phyloP scores from a whole-genome alignment of 2,113 vertebrate species.

The Sturnira hondurensis region DNA sequence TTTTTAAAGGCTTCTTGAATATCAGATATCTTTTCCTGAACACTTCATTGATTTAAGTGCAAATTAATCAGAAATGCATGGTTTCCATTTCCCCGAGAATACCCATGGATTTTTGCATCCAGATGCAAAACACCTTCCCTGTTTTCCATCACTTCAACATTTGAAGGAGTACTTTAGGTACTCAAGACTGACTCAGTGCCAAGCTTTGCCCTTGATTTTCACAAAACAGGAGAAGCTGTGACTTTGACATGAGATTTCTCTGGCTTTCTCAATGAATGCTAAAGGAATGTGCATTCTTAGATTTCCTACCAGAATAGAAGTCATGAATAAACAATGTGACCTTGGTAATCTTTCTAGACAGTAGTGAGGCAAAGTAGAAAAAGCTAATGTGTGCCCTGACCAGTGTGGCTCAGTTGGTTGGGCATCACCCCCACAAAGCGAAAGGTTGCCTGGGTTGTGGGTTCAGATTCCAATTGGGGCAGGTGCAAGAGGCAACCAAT shows the following conservation, averaged over 20 bases:
- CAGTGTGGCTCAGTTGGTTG: too few species aligned
- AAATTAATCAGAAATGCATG: constrained; percentile 67
- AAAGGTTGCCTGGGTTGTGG: too few species aligned
- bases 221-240: neutral
- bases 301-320: neutral
- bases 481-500: too few species aligned
- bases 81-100: constrained; percentile 49
- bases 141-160: constrained; percentile 19
- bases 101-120: constrained; percentile 33
- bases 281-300: constrained; percentile 14
- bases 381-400: neutral
- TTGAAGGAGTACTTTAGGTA: constrained; percentile 26
- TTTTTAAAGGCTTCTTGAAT: constrained; percentile 58
- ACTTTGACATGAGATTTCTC: neutral
- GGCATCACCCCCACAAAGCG: too few species aligned
- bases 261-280: neutral
- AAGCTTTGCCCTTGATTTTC: constrained; percentile 14
- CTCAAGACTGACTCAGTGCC: constrained; percentile 10
- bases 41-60: constrained; percentile 69
- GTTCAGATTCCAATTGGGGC: too few species aligned
- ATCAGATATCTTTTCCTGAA: constrained; percentile 66
- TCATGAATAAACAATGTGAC: constrained; percentile 17
- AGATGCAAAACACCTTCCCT: constrained; percentile 50
- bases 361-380: neutral
- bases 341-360: neutral